These are phyloP conservation scores for Enchytraeus crypticus DNA, from an alignment of 2,888 invertebrate species.

Conservation along the genomic window DNA sequence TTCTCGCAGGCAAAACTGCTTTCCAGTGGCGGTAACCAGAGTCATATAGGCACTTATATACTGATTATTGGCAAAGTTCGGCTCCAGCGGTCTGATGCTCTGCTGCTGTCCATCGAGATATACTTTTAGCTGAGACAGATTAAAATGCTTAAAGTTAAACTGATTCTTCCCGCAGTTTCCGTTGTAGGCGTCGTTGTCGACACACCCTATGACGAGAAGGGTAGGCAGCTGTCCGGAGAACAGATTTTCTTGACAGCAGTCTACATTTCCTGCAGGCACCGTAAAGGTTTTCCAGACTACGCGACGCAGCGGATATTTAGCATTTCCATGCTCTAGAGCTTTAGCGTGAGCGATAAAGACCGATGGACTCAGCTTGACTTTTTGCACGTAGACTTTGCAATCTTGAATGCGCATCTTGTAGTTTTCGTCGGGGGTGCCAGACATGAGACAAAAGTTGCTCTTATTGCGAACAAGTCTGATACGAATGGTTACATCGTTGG, in stretches of 20 bases:
- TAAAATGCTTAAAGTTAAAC: background rate
- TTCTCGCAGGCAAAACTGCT: too few relatives aligned
- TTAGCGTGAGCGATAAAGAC: background rate
- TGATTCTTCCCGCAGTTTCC: background rate
- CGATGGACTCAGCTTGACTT: background rate
- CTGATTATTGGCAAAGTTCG: background rate
- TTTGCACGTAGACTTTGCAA: background rate
- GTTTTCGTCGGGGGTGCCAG: background rate
- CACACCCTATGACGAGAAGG: background rate
- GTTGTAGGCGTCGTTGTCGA: background rate
- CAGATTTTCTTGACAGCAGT: background rate
- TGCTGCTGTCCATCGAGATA: background rate
- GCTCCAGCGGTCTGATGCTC: background rate
- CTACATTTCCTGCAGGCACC: background rate
- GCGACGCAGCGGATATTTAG: background rate
- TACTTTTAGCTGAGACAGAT: background rate
- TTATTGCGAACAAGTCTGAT: background rate
- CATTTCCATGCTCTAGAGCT: background rate
- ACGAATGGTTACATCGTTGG: background rate
- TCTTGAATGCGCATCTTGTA: background rate
- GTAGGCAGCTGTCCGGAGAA: background rate
- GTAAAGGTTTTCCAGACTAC: background rate
- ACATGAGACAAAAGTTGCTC: background rate
- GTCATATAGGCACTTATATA: background rate
- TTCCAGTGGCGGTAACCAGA: background rate